Evolutionary conservation across 2,888 invertebrate species (phyloP).

Genomic region (Escarpia spicata): DNA sequence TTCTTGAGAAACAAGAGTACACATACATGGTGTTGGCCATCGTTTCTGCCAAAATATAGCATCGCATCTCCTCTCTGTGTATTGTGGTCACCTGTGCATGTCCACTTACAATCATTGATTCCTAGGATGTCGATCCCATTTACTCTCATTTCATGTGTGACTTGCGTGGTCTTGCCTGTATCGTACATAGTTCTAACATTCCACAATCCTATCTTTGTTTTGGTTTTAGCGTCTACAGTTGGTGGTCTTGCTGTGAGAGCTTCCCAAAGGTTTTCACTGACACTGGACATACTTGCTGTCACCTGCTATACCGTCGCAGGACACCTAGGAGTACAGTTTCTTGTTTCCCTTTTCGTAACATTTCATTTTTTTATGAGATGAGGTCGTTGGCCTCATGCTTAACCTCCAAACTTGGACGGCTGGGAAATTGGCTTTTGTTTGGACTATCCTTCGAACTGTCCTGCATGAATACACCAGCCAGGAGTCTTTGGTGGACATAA

Average conservation of each 20-base stretch:
- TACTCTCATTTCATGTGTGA: slow-evolving; percentile 23
- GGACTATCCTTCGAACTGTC: too few relatives aligned
- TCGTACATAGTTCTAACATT: slow-evolving; percentile 31
- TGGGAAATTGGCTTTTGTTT: too few relatives aligned
- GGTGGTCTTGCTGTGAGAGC: background rate
- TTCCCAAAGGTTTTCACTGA: background rate
- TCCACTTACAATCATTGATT: slow-evolving; percentile 29
- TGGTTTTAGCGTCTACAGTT: slow-evolving; percentile 18
- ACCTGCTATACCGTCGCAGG: too few relatives aligned
- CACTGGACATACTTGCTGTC: too few relatives aligned
- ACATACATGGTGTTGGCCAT: background rate
- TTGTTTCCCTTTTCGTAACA: too few relatives aligned
- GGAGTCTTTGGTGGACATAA: too few relatives aligned
- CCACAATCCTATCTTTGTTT: slow-evolving; percentile 27
- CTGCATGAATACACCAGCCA: too few relatives aligned
- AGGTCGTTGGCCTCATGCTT: too few relatives aligned
- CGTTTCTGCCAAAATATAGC: slow-evolving; percentile 8
- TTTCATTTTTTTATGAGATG: too few relatives aligned
- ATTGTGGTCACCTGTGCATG: background rate
- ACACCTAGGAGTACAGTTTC: too few relatives aligned
- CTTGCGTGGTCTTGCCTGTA: slow-evolving; percentile 30
- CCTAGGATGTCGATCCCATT: background rate
- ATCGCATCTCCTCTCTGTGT: background rate
- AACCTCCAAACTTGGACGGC: too few relatives aligned
- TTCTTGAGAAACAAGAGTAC: slow-evolving; percentile 13